Conservation (phyloP, 2,113 vertebrate species). For the Casuarius casuarius region DNA sequence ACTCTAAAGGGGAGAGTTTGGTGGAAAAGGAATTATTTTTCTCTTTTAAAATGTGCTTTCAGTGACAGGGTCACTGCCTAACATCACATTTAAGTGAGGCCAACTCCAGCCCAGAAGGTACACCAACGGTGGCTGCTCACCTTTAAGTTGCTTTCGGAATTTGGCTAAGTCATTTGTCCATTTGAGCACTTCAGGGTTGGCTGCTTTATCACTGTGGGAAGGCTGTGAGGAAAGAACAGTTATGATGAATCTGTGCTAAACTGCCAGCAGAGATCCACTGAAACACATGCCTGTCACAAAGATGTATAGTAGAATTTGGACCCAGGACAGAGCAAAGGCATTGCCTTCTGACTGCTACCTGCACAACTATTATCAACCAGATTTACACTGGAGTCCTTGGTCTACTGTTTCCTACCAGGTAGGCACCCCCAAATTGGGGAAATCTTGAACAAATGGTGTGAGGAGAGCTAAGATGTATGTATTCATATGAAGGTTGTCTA, state of each 20-base stretch:
- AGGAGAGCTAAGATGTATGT: neutral
- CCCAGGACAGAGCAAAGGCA: neutral
- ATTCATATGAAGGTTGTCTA: neutral
- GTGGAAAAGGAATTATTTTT: neutral
- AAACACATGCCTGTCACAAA: neutral
- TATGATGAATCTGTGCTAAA: neutral
- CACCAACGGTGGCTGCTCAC: constrained; percentile 62
- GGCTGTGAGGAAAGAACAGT: constrained; percentile 79
- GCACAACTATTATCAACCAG: neutral
- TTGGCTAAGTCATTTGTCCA: constrained; percentile 96
- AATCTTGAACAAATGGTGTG: neutral
- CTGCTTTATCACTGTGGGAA: constrained; percentile 94
- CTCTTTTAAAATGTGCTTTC: neutral
- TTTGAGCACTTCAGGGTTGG: constrained; percentile 92
- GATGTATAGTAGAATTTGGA: neutral
- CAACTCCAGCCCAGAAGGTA: neutral
- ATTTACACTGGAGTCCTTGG: neutral
- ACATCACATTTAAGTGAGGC: neutral
- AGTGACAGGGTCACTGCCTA: neutral
- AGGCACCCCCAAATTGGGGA: neutral
- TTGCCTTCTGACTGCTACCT: neutral
- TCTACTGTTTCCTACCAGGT: neutral
- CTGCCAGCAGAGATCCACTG: neutral
- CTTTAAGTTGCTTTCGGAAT: constrained; percentile 95
- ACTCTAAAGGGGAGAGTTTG: constrained; percentile 76